Evolutionary conservation across 2,113 vertebrate genomes (phyloP), one percentile per base, ranked within the genome.

Genomic region (Carassius carassius): DNA sequence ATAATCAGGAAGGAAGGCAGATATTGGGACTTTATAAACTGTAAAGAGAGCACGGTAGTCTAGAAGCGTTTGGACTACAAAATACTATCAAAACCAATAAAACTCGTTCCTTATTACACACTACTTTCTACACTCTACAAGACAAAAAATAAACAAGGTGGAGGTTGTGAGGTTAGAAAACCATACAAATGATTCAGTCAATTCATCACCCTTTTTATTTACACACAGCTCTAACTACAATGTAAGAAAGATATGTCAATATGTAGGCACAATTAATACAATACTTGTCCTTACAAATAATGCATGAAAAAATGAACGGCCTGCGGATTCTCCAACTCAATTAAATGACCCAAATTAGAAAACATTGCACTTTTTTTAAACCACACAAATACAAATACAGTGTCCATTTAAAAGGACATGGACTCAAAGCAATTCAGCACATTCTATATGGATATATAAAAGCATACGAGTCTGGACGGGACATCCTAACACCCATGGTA

Each of bases 401-500:
- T 29, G 58, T 65, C 78, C n/a, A 23, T 80, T 47, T 47, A 4
- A 47, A 81, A 21, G 62, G 17, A n/a, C 78, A n/a, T 14, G 9
- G 25, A 51, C 62, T 32, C 54, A 8, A 19, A 49, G 58, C 41
- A 49, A 67, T 80, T n/a, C 41, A 81, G 78, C 62, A 81, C 79
- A 69, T 81, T 69, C 44, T 51, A 3, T 67, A 81, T 51, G 25
- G 44, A 35, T 67, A 11, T 76, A 49, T 81, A 80, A 76, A 82
- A 25, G 70, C 70, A 74, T 51, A 35, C 2, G 9, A 41, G 25
- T 49, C 44, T 8, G 62, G 72, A 83, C 12, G 63, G 21, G 12
- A 5, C 35, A 37, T 41, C 84, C 94, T 96, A 98, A 58, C 96
- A 98, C 75, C 97, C 96, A 0, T 95, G 97, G 88, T 96, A 96